Evolutionary conservation across 2,888 invertebrate species (phyloP).

Genomic region (Arrhopalites spinosus): DNA sequence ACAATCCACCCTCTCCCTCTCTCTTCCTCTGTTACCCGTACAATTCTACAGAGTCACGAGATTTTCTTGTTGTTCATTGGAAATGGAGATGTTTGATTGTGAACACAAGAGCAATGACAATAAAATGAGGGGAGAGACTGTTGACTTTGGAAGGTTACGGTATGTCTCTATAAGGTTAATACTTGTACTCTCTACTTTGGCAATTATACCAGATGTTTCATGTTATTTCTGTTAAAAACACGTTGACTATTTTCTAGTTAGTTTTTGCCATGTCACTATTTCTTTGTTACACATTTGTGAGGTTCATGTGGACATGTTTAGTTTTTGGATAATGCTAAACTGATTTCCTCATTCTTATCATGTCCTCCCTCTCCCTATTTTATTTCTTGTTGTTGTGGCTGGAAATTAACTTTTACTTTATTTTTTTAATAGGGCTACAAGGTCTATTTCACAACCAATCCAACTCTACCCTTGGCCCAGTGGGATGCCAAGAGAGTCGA

Average conservation of each 20-base stretch:
- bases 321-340: background rate
- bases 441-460: slow-evolving; percentile 92
- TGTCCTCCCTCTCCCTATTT: background rate
- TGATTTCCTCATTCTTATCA: background rate
- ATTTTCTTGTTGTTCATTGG: background rate
- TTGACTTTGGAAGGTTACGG: background rate
- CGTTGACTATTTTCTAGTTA: too few species aligned
- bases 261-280: too few species aligned
- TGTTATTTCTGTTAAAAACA: too few species aligned
- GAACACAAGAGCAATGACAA: background rate
- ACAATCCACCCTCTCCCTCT: too few species aligned
- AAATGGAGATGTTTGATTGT: slow-evolving; percentile 5
- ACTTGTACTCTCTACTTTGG: background rate
- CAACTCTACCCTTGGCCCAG: slow-evolving; percentile 81
- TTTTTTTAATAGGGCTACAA: slow-evolving; percentile 82
- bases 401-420: background rate
- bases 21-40: too few species aligned
- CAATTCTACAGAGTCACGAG: too few species aligned
- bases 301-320: background rate
- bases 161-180: background rate
- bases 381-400: background rate
- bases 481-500: slow-evolving; percentile 95
- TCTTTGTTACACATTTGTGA: background rate
- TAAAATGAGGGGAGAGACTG: background rate
- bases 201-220: too few species aligned